Evolutionary conservation across 1,140 invertebrate genomes (phyloP), one percentile per base, ranked within the genome.

Genomic region (Diplogasteroides magnus): DNA sequence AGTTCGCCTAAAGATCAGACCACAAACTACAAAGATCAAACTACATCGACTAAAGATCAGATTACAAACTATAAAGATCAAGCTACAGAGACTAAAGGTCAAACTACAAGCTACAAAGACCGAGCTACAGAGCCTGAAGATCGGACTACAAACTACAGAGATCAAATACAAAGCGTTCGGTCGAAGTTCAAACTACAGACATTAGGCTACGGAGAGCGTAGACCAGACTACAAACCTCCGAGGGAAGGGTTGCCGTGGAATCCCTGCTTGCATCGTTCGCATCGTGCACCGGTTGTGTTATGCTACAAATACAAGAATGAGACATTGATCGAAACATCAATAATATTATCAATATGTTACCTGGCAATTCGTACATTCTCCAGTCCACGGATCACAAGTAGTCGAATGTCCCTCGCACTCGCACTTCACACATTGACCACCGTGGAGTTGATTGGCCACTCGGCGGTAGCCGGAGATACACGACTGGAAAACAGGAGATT

Each of bases 191-290:
- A n/a, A n/a, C n/a, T n/a, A n/a, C n/a, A n/a, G n/a, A n/a, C n/a
- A n/a, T n/a, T n/a, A n/a, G n/a, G n/a, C n/a, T n/a, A n/a, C n/a
- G n/a, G n/a, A n/a, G n/a, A n/a, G n/a, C n/a, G n/a, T n/a, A n/a
- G n/a, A n/a, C n/a, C n/a, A n/a, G n/a, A n/a, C n/a, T n/a, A n/a
- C n/a, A n/a, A n/a, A n/a, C n/a, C 76, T 27, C 79, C 81, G 0
- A 89, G 88, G 2, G 72, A 81, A 23, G 96, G 91, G 84, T 97
- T 92, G 29, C 86, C 86, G 76, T 84, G 86, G 77, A 83, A 84
- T 74, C 91, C 92, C 64, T 90, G 88, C 69, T 94, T 84, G 86
- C 95, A 98, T 78, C 90, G 89, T 73, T 97, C 93, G 83, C 95
- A 88, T 86, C 77, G 80, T 56, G 75, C 83, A 1, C 96, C 96